Conservation (phyloP, 2,113 vertebrate genomes). For the Cynocephalus volans region DNA sequence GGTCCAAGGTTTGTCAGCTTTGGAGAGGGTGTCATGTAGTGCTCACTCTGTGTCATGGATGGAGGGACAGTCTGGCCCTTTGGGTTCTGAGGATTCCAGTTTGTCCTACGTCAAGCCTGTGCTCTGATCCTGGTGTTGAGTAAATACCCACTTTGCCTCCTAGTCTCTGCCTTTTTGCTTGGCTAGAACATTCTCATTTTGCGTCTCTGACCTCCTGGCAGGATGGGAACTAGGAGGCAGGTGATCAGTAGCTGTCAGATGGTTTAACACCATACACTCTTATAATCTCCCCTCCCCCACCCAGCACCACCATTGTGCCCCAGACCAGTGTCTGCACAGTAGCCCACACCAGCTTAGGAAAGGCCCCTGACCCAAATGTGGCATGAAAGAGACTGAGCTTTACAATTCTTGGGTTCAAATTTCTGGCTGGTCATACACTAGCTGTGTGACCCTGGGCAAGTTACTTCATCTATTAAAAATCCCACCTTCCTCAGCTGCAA, state of each 20-base stretch:
- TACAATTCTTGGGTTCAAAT: neutral
- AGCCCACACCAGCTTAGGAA: fast-evolving
- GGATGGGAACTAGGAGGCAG: neutral
- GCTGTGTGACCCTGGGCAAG: neutral
- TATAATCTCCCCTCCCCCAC: too few species aligned
- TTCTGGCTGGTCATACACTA: fast-evolving
- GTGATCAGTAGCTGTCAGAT: neutral
- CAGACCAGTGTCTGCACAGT: fast-evolving
- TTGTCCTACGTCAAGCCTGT: fast-evolving
- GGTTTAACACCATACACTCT: neutral
- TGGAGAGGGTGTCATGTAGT: neutral
- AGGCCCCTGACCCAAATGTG: fast-evolving
- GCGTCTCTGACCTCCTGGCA: neutral
- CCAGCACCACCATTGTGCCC: fast-evolving
- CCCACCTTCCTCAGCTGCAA: neutral
- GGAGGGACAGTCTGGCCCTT: neutral
- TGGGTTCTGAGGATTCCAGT: too few species aligned
- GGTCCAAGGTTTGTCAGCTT: neutral
- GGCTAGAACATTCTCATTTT: fast-evolving
- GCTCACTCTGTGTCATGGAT: too few species aligned
- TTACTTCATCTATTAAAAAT: neutral
- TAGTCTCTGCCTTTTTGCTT: neutral
- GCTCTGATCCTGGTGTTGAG: neutral
- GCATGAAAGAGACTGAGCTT: too few species aligned
- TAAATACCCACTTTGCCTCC: neutral